phyloP scores from a whole-genome alignment of 2,797 vertebrate species.

The Gymnocypris eckloni region DNA sequence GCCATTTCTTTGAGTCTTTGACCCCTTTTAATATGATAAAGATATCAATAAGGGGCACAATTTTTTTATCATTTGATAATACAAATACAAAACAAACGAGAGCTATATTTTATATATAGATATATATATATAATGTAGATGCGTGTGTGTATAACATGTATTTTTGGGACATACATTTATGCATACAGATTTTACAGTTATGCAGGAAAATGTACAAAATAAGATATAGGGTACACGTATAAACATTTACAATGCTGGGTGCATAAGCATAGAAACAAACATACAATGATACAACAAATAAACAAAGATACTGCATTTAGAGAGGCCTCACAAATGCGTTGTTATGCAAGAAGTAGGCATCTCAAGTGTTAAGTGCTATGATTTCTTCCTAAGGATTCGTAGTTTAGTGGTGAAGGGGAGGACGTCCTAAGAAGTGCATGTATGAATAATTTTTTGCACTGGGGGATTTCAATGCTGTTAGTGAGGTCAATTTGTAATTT shows the following conservation, averaged over 20 bases:
- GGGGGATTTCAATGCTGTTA: constrained; percentile 2
- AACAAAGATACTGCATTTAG: constrained; percentile 74
- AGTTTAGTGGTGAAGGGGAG: constrained; percentile 21
- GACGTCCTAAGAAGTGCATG: neutral
- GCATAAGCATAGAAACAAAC: constrained; percentile 64
- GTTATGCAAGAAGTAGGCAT: constrained; percentile 31
- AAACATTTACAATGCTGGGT: constrained; percentile 61
- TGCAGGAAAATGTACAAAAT: constrained; percentile 75
- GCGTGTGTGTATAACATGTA: constrained; percentile 41
- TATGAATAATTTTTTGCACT: neutral
- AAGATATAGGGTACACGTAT: constrained; percentile 59
- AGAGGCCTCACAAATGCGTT: constrained; percentile 52
- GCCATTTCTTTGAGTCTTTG: constrained; percentile 30
- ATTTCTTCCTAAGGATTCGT: constrained; percentile 39
- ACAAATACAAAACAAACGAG: constrained; percentile 64
- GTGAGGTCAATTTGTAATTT: neutral
- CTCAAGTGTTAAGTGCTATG: constrained; percentile 49
- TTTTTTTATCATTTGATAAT: constrained; percentile 63
- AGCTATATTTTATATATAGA: constrained; percentile 50
- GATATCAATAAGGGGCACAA: constrained; percentile 58
- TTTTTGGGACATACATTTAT: constrained; percentile 54
- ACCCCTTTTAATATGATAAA: constrained; percentile 72
- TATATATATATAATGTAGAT: constrained; percentile 38
- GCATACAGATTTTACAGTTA: constrained; percentile 62
- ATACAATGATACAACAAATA: constrained; percentile 68